Evolutionary conservation across 1,140 invertebrate genomes (phyloP), one percentile per base, ranked within the genome.

Genomic region (Apocrypta bakeri): DNA sequence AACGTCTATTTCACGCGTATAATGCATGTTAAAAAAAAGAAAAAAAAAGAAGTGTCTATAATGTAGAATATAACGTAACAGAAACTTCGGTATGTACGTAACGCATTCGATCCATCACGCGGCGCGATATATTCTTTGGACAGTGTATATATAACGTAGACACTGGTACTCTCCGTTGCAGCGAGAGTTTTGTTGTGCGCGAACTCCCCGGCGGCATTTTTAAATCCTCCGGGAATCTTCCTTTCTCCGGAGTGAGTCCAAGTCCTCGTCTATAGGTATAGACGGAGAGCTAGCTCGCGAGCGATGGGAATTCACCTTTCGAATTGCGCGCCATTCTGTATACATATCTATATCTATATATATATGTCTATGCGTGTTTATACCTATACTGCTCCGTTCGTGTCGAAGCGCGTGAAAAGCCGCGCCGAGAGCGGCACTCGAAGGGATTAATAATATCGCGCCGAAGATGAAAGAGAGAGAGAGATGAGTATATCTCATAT

Each of bases 171-270:
- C 33, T 37, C 9, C 33, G 33, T 9, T 2, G 29, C 25, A 66
- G 21, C 8, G 64, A 9, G 64, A 71, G 68, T 71, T 71, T 71
- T 29, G 68, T 71, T 71, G 25, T 31, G 66, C 27, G 31, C 33
- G 72, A 24, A 21, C 25, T 56, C 48, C 48, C 48, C 48, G 48
- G 48, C 37, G 24, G 33, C 66, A 80, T 80, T 80, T 80, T 80
- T 80, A 27, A 64, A 72, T 79, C 69, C 82, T 80, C 78, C 64
- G 72, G 64, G 79, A 71, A 84, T 84, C 83, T 84, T 81, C 83
- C 83, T 84, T 84, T 84, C 83, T 84, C 83, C 79, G 37, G 2
- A 1, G 66, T 37, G 9, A 27, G 11, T 66, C 63, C 63, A 66
- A 56, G 2, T 56, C 48, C 14, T 17, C 17, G 24, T 61, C 24